Conservation (phyloP, 2,113 vertebrate species). For the Felis catus region F.catus_Fca126_mat1.0 CM031420.1:144469501-144470000, state of each 20-base stretch:
- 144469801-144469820: conserved; percentile 38
- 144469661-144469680: conserved; percentile 63
- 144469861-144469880: conserved; percentile 50
- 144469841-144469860: conserved; percentile 25
- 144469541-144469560: not conserved
- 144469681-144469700: conserved; percentile 63
- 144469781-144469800: conserved; percentile 44
- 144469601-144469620: conserved; percentile 56
- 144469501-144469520: conserved; percentile 43
- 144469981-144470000: conserved; percentile 49
- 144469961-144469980: conserved; percentile 49
- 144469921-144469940: conserved; percentile 12
- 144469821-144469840: not conserved
- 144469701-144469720: not conserved
- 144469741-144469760: conserved; percentile 67
- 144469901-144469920: conserved; percentile 41
- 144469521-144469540: conserved; percentile 46
- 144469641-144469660: conserved; percentile 56
- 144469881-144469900: conserved; percentile 34
- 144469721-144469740: not conserved
- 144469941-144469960: conserved; percentile 45
- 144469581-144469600: conserved; percentile 50
- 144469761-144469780: conserved; percentile 44
- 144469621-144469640: conserved; percentile 21
- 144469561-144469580: not conserved